Base-by-base conservation (phyloP, 2,888 invertebrate genomes). In the Prosopocoilus inquinatus region DNA sequence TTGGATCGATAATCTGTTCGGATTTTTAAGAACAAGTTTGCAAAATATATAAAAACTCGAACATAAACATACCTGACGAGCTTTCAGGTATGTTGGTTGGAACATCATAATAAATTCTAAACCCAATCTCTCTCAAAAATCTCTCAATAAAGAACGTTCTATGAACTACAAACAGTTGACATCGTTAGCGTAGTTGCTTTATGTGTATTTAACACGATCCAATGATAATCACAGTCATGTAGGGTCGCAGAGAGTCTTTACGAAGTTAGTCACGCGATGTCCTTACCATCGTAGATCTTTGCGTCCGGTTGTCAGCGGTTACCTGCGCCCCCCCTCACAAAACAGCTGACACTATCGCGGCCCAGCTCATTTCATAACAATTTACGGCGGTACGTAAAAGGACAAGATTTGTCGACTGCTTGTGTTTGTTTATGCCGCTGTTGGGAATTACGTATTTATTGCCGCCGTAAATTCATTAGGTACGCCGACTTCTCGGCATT, bases 301-400 rank as follows among this genome's bases (percentile, higher is more conserved):
- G 64, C 66, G 65, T 68, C 66, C 65, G 68, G 68, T 67, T 68
- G 68, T 69, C 68, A 68, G 66, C 67, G 57, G 58, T 56, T 55
- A 58, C 61, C 57, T 62, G 54, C 63, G 64, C 51, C 44, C 15
- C 33, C 64, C 51, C 44, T 35, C 33, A 15, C 12, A 38, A 49
- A 38, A 15, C 16, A 39, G 39, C 39, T 16, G 38, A 49, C 39
- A 39, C 16, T 48, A 48, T 48, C 48, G 38, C 48, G 38, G n/a
- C 36, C 9, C 13, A 35, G 20, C 35, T 36, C 36, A 48, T 48
- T 48, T 48, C 48, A 36, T 48, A 48, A 48, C 35, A 15, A 34
- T 34, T 15, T 35, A 15, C 36, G 12, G 38, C 12, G 39, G 39
- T 13, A 15, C 9, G 7, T 15, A 41, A 41, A 41, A 11, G 12